Evolutionary conservation across 2,113 vertebrate genomes (phyloP), one percentile per base, ranked within the genome.

Genomic region (Semnornis frantzii): DNA sequence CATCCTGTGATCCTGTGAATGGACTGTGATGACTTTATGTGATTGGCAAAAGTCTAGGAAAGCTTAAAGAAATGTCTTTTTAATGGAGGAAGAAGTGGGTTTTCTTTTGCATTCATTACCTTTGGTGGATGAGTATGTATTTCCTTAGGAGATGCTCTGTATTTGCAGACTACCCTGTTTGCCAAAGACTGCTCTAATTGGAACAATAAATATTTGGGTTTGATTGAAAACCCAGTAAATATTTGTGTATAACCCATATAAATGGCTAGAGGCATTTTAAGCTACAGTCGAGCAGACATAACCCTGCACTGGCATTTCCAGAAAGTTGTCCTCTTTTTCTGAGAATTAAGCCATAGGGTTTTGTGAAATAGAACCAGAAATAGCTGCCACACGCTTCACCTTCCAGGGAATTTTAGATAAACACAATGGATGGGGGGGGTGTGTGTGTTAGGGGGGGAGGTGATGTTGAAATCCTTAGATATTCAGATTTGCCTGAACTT

Each of bases 121-220:
- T 73, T 60, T 28, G 19, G 74, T 78, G 46, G 66, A 31, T 77
- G 55, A 85, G 8, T 79, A 57, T 60, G n/a, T 69, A 52, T 93
- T 94, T 94, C 66, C 55, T 92, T 62, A 93, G 85, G 87, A 89
- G 84, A 82, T 85, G 37, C 48, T 88, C 58, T 74, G 21, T 76
- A 44, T 84, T 89, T 94, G 85, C 77, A 80, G 72, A 76, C 13
- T 25, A 31, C 30, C 0, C 0, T 8, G 12, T 73, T 85, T 93
- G 85, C 91, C 70, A 91, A 90, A 55, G 42, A 76, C 73, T 59
- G 31, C 70, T 92, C 50, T 62, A 88, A 74, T 89, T 90, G 73
- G 68, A 93, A 52, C 52, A 85, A 78, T 92, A 95, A 97, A 95
- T 94, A 95, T 73, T 95, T 95, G 80, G 2, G 77, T 90, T 93